Evolutionary conservation across 1,140 invertebrate species (phyloP), one percentile per base, ranked within the genome.

Genomic region (Forficula auricularia): DNA sequence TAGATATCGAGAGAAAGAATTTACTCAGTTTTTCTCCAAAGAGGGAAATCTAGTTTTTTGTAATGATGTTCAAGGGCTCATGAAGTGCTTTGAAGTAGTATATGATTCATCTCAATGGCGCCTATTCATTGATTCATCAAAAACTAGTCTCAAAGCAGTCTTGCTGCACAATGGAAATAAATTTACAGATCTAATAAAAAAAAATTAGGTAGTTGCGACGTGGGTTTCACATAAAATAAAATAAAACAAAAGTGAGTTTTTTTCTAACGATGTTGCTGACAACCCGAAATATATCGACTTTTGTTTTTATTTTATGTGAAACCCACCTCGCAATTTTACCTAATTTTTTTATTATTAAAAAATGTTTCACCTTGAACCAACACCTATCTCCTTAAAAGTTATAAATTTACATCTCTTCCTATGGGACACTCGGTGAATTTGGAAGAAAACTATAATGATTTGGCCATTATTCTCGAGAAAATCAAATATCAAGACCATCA

Each of bases 71-170:
- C 38, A n/a, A 45, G 38, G 44, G 19, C 30, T 45, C 13, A 4
- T 42, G 18, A 27, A 36, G 14, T 55, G 55, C 39, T 51, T 61
- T 34, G 56, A 61, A 39, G 20, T 39, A 39, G 18, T 18, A 39
- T 20, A 39, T 39, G 10, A 39, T 39, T 20, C 20, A 20, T 39
- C 18, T 18, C 3, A n/a, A 18, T 10, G 15, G 38, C 38, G n/a
- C 12, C 15, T 3, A 16, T 3, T 14, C n/a, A 39, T 39, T 39
- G 15, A 7, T 20, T 39, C 38, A 39, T n/a, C n/a, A 19, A 39
- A 18, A 27, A 18, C 4, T 39, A 19, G 7, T 7, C 20, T 39
- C 38, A 14, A 39, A 39, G 38, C 20, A 18, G 3, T n/a, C 38
- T 14, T 13, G 20, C 4, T n/a, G 12, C 38, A 18, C 14, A 39